These are phyloP conservation scores for Drosophila arawakana DNA, from an alignment of 1,140 invertebrate genomes.

Conservation along the genomic window DNA sequence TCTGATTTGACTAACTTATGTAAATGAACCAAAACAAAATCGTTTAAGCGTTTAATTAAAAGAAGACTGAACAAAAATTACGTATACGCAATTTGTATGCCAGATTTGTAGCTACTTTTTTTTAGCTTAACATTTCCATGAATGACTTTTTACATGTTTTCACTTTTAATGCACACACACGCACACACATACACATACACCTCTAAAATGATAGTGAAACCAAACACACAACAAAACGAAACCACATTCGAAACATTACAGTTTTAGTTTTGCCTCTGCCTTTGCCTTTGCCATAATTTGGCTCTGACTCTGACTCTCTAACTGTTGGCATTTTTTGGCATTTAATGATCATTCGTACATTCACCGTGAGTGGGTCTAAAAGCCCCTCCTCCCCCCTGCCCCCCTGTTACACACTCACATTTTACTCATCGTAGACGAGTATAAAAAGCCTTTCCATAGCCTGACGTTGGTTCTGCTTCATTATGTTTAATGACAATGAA, in stretches of 20 bases:
- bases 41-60: slow-evolving; percentile 73
- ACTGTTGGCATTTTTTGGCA: slow-evolving; percentile 67
- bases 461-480: slow-evolving; percentile 72
- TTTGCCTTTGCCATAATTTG: slow-evolving; percentile 69
- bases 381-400: neutral
- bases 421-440: slow-evolving; percentile 31
- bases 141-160: slow-evolving; percentile 76
- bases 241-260: slow-evolving; percentile 78
- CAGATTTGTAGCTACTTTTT: slow-evolving; percentile 39
- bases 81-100: slow-evolving; percentile 73
- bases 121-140: slow-evolving; percentile 57
- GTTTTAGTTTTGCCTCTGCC: slow-evolving; percentile 59
- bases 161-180: slow-evolving; percentile 72
- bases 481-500: slow-evolving; percentile 82
- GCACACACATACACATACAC: slow-evolving; percentile 16
- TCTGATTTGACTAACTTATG: slow-evolving; percentile 22
- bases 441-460: slow-evolving; percentile 73
- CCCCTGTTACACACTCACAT: slow-evolving; percentile 14
- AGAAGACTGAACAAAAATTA: slow-evolving; percentile 48
- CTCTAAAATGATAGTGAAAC: slow-evolving; percentile 49
- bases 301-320: slow-evolving; percentile 63
- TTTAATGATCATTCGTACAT: slow-evolving; percentile 74
- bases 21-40: slow-evolving; percentile 45
- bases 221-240: slow-evolving; percentile 59
- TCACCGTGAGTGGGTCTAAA: slow-evolving; percentile 50